Base-by-base conservation (phyloP, 2,888 invertebrate genomes). In the Eupeodes latifasciatus region DNA sequence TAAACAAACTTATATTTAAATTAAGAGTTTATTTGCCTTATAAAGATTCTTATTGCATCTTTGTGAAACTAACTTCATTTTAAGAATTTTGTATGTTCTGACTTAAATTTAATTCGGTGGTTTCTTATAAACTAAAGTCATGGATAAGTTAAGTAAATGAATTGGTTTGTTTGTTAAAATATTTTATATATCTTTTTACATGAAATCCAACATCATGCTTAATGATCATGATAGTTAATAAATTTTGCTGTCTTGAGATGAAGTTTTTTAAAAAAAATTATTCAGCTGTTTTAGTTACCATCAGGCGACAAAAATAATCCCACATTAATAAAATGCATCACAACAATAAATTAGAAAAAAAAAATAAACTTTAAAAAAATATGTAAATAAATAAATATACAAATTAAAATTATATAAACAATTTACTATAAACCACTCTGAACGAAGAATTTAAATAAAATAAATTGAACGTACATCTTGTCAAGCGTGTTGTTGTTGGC, bases 401-500 rank as follows among this genome's bases (percentile, higher is more conserved):
- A 67, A 69, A 66, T 59, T 47, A 64, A 67, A 72, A 47, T 16
- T 62, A 7, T 53, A 11, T 27, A 57, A 44, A 12, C 27, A 12
- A 64, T 19, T 0, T 88, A 78, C 74, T 84, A 84, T 27, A 77
- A 87, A 81, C 85, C 85, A 88, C 78, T 81, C 85, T 88, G 88
- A 88, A 88, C 81, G 88, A 74, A 78, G 81, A 81, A 75, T 72
- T 74, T 5, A 74, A 80, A 78, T 34, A 61, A 74, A 88, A 69
- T 55, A 36, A 75, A 78, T 74, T 69, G 36, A 88, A 88, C 88
- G 88, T 88, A 88, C 88, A 81, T 88, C 78, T 80, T 88, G 67
- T 77, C 44, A 80, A 75, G 84, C 80, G 87, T 81, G 85, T 88
- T 77, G 81, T 81, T 88, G 88, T 88, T 88, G 85, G 88, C 87